Base-by-base conservation (phyloP, 2,797 vertebrate genomes). In the Benthosema pterotum region DNA sequence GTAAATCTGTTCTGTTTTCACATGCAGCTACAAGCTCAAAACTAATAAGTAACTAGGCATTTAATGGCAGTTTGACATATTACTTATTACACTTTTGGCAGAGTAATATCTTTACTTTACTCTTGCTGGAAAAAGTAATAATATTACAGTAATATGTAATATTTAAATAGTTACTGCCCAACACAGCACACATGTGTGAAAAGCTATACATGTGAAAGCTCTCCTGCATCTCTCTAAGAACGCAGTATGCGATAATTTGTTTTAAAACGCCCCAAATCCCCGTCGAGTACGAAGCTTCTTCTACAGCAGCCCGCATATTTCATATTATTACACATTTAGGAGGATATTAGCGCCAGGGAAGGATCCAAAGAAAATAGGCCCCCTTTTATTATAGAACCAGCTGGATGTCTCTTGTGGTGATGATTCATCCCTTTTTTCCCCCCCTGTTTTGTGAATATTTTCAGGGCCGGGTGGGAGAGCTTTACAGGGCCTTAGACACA, bases 321-420 rank as follows among this genome's bases (percentile, higher is more conserved):
- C 92, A 79, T 89, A 92, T 92, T 89, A 92, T 92, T 89, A 83
- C 91, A 88, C 70, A 82, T 93, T 93, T 87, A 91, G 87, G 87
- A 91, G 90, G 91, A 90, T 90, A 88, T 94, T 91, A 91, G 91
- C 83, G 85, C 83, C 81, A 77, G 80, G 87, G 80, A 80, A 51
- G 78, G 85, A 67, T 92, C 94, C 95, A 95, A 95, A 91, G 91
- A 93, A 95, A 97, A 94, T 82, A 94, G 89, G 72, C 80, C 80
- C 80, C 80, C 67, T 91, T 92, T 87, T 92, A 89, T 91, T 93
- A 87, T 90, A 88, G 90, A 91, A 93, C 91, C 94, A 94, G 94
- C 94, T 95, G 94, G 89, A 87, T 90, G 93, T 92, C 91, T 93
- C 91, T 92, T 83, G 84, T 75, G 88, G 89, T 90, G 91, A 91